Evolutionary conservation across 2,113 vertebrate species (phyloP).

Genomic region (Chunga burmeisteri): DNA sequence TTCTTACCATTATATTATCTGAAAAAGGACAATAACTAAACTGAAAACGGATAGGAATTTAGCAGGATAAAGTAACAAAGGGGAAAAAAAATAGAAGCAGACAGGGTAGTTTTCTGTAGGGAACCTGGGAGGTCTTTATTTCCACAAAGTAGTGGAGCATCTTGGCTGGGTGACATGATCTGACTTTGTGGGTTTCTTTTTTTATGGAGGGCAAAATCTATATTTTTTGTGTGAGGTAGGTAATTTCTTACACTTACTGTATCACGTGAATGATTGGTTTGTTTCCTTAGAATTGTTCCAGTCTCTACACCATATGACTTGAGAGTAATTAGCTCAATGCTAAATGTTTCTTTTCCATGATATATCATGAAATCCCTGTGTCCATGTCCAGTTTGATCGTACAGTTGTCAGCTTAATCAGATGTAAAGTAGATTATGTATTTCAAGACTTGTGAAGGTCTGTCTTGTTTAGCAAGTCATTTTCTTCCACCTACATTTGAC

Average conservation of each 20-base stretch:
- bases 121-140: not conserved
- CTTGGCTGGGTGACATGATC: not conserved
- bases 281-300: not conserved
- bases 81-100: too few species aligned
- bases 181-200: not conserved
- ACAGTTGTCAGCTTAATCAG: not conserved
- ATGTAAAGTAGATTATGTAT: not conserved
- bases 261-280: not conserved
- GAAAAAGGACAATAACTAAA: not conserved
- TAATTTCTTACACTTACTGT: not conserved
- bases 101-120: not conserved
- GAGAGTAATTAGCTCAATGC: not conserved
- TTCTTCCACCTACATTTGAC: conserved; percentile 12
- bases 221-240: not conserved
- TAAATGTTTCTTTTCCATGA: not conserved
- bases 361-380: not conserved
- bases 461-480: not conserved
- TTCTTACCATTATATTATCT: not conserved
- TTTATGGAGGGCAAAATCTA: not conserved
- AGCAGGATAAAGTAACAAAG: not conserved
- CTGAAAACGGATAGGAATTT: not conserved
- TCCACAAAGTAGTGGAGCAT: not conserved
- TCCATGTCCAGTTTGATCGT: not conserved
- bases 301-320: not conserved
- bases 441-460: not conserved